Evolutionary conservation across 2,888 invertebrate genomes (phyloP), one percentile per base, ranked within the genome.

Genomic region (Spisula solida): DNA sequence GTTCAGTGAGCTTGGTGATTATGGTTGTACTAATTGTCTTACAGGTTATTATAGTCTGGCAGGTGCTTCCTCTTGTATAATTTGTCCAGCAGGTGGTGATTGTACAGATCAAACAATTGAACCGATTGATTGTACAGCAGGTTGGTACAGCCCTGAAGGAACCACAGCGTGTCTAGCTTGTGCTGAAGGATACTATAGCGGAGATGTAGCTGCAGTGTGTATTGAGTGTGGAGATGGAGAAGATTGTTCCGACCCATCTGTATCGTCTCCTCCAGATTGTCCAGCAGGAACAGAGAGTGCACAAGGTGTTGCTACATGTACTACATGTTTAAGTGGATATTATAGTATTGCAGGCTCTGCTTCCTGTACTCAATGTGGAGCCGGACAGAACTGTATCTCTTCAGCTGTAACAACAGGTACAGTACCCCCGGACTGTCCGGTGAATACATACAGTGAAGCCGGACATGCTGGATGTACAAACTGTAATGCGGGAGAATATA

Each of bases 361-460:
- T 0, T 85, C 89, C 25, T 95, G 95, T 90, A 89, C 90, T 4
- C 82, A 90, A 4, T 96, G 96, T 88, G 94, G 94, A 14, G 91
- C 93, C 12, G 96, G 96, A 25, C 90, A 93, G 48, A 87, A 94
- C 12, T 96, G 96, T 87, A 88, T 91, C 2, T 93, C 94, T 82
- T 93, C 95, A 41, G 88, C 88, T 20, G 83, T 85, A 14, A 91
- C 94, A 1, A 81, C 82, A 80, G 84, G 81, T n/a, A 31, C 55
- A 51, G 90, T 90, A 20, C 90, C 90, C 41, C 66, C 60, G 16
- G 80, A 60, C 29, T 93, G 90, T 81, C 56, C 83, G 51, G 87
- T 86, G 29, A 90, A 91, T 51, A 93, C 86, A 4, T 93, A 89
- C 84, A 93, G 92, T 56, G 70, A 81, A 18, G 84, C 82, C 31